Evolutionary conservation across 1,140 invertebrate species (phyloP), one percentile per base, ranked within the genome.

Genomic region (Hyles euphorbiae): DNA sequence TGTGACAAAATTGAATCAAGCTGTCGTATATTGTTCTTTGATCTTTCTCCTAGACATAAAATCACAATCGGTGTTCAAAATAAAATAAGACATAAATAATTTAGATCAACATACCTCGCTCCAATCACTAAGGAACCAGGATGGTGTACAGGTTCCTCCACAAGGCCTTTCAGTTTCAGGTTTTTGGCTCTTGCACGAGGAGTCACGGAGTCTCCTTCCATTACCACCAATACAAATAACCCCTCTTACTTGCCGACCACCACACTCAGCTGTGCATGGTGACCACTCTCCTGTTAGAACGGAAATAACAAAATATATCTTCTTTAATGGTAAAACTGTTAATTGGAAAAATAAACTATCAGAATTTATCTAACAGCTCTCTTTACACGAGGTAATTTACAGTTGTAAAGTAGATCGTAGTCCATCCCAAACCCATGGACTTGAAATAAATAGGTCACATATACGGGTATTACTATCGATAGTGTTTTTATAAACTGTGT

Each of bases 51-150:
- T 22, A 22, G 22, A 22, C 22, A 22, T 22, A 22, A 22, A 22
- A 22, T 22, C 22, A 22, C 22, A 22, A 22, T 2, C 2, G 22
- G 22, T 1, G 22, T 22, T 22, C 22, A 0, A 22, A 22, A 2
- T 22, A 22, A 22, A 22, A 22, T 2, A 22, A 22, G 22, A 22
- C 22, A 22, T 22, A 22, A 22, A 22, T 44, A 44, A 53, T 43
- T 12, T 47, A 50, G n/a, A 40, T 58, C 2, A 22, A 22, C 60
- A 66, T 66, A 91, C 90, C 77, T 89, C 83, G 53, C 90, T 87
- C 93, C 93, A 94, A 53, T 93, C 92, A 33, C 90, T 91, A 3
- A 91, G 88, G 69, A 91, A 91, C 91, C 93, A 94, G 46, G 91
- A 88, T 2, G 92, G 89, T 3, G 72, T 68, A 70, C 88, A 73